Evolutionary conservation across 1,140 invertebrate species (phyloP), one percentile per base, ranked within the genome.

Genomic region (Drosophila suzukii): DNA sequence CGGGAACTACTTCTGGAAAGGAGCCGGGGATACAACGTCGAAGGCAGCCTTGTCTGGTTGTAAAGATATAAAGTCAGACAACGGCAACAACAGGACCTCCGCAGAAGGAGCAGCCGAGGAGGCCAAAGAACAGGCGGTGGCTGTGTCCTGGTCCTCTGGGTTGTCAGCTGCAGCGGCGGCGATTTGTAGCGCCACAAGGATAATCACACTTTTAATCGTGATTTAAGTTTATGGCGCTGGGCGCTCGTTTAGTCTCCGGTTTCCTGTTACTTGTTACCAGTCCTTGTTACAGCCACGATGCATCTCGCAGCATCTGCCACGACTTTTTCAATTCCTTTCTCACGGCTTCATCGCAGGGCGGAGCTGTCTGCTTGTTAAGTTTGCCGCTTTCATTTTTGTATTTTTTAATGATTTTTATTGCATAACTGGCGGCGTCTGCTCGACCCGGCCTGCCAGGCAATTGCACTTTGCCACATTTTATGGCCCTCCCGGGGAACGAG

Each of bases 141-240:
- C 55, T 57, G 32, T 36, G 51, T 78, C 47, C 32, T 49, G 13
- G 65, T 79, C 38, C 67, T 56, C 55, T 36, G 57, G 61, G 65
- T 58, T 90, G 83, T 88, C 67, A 75, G 67, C 81, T 81, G 88
- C 88, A 81, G 77, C 88, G 75, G 79, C 74, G 80, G 78, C 89
- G 84, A 91, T 91, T 91, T 91, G 89, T 91, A 91, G 84, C 90
- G 89, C 89, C 89, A 91, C 89, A 91, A 91, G 90, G 90, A 91
- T 91, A 91, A 91, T 91, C 90, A 90, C 90, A 91, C 90, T 91
- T 91, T 91, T 91, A 91, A 91, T 91, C 90, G 90, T 91, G 90
- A 91, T 91, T 91, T 91, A 91, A 91, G 89, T 91, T 91, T 91
- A 91, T 91, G 81, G 85, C 75, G 85, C 75, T 90, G 77, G 84